A percentile compares a stretch with the other conserved stretches of the same genome.
phyloP scores from a whole-genome alignment of 2,797 vertebrate species.

The Champsocephalus gunnari region DNA sequence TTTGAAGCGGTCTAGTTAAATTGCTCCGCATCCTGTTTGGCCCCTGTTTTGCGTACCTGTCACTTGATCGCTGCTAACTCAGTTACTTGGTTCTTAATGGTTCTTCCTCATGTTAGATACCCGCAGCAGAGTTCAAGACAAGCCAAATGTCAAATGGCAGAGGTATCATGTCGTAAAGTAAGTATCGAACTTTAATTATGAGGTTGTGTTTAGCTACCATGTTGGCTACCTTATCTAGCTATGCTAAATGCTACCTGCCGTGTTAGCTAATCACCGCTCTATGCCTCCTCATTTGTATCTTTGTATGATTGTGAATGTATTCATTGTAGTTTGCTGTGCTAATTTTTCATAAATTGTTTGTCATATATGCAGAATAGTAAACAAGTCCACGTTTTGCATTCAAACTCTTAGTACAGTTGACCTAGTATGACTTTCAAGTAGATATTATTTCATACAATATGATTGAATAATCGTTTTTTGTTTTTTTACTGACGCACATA shows the following conservation, averaged over 20 bases:
- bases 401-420: too few species aligned
- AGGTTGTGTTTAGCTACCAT: too few species aligned
- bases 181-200: too few species aligned
- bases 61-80: not conserved
- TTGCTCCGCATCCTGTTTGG: too few species aligned
- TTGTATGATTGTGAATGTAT: not conserved
- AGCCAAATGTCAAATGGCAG: not conserved
- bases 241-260: not conserved
- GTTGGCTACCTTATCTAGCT: not conserved
- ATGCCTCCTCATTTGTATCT: not conserved
- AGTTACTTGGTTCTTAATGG: not conserved
- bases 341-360: not conserved
- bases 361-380: not conserved
- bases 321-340: not conserved
- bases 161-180: not conserved
- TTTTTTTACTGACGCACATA: not conserved
- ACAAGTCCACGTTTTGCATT: not conserved
- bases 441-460: not conserved
- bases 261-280: too few species aligned
- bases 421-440: not conserved
- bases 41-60: not conserved
- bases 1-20: not conserved
- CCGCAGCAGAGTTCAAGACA: not conserved
- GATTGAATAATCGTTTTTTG: not conserved
- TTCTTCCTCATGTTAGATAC: not conserved